Conservation (phyloP, 2,888 invertebrate genomes). For the Polymixis lichenea region DNA sequence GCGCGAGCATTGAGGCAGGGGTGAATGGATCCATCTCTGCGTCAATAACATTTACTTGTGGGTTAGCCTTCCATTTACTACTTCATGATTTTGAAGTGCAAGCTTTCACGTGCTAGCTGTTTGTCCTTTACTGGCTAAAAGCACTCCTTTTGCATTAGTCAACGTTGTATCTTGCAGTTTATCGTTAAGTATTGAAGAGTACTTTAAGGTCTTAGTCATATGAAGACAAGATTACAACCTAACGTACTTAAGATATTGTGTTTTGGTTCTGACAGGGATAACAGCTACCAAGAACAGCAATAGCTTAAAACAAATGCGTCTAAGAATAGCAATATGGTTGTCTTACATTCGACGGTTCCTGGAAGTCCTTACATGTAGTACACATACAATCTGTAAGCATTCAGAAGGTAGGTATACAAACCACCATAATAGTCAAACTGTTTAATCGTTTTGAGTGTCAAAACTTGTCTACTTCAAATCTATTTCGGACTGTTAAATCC, state of each 20-base stretch:
- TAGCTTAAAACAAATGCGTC: no score
- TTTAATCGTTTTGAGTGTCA: no score
- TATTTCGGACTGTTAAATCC: neutral
- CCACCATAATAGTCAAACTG: no score
- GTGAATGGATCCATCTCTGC: neutral
- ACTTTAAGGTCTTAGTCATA: slow-evolving; percentile 20
- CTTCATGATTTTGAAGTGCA: neutral
- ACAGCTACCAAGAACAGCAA: no score
- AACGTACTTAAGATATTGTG: no score
- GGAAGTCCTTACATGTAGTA: no score
- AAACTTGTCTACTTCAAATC: neutral
- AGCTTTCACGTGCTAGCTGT: slow-evolving; percentile 34
- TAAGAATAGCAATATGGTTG: no score
- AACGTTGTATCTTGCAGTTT: slow-evolving; percentile 23
- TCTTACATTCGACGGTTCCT: no score
- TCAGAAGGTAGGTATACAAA: no score
- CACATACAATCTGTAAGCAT: no score
- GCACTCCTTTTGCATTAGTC: slow-evolving; percentile 57
- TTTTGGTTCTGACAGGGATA: neutral
- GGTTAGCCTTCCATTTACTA: slow-evolving; percentile 37
- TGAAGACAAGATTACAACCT: neutral
- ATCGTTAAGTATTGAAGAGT: slow-evolving; percentile 19
- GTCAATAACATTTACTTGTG: neutral
- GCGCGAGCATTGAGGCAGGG: neutral
- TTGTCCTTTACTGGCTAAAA: slow-evolving; percentile 65